These are phyloP conservation scores for Pandemis heparana DNA, from an alignment of 2,888 invertebrate genomes.

Conservation along the genomic window DNA sequence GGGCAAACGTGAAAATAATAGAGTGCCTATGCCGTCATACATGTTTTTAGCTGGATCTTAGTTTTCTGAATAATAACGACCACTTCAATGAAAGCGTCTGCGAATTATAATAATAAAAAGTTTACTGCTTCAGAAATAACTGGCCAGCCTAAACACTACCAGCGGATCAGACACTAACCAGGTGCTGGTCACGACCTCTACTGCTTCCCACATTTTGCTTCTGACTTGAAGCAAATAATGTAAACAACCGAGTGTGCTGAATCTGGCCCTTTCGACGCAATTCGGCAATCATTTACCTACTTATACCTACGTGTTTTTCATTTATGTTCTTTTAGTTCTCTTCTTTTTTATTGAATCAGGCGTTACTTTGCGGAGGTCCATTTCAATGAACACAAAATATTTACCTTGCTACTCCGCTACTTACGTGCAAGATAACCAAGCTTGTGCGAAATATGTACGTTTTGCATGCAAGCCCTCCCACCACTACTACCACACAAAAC, in stretches of 20 bases:
- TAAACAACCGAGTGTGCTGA: not conserved
- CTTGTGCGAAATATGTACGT: too few species aligned
- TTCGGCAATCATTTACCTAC: too few species aligned
- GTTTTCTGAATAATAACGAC: constrained; percentile 46
- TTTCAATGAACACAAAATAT: too few species aligned
- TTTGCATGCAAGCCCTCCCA: too few species aligned
- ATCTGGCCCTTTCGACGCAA: too few species aligned
- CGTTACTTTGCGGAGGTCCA: too few species aligned
- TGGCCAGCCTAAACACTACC: constrained; percentile 63
- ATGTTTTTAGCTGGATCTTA: constrained; percentile 24
- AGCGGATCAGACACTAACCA: constrained; percentile 60
- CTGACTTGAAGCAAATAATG: constrained; percentile 44
- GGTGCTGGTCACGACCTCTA: constrained; percentile 54
- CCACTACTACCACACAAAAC: too few species aligned
- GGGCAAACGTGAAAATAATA: not conserved
- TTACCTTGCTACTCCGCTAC: too few species aligned
- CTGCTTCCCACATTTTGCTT: constrained; percentile 52
- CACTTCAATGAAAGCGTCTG: constrained; percentile 45
- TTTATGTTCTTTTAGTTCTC: too few species aligned
- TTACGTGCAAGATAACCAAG: too few species aligned
- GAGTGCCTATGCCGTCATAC: constrained; percentile 1
- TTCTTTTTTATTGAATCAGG: too few species aligned
- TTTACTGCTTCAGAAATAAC: constrained; percentile 58
- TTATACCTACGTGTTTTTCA: too few species aligned
- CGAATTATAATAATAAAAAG: constrained; percentile 47